Conservation (phyloP, 2,113 vertebrate species). For the Microtus ochrogaster region DNA sequence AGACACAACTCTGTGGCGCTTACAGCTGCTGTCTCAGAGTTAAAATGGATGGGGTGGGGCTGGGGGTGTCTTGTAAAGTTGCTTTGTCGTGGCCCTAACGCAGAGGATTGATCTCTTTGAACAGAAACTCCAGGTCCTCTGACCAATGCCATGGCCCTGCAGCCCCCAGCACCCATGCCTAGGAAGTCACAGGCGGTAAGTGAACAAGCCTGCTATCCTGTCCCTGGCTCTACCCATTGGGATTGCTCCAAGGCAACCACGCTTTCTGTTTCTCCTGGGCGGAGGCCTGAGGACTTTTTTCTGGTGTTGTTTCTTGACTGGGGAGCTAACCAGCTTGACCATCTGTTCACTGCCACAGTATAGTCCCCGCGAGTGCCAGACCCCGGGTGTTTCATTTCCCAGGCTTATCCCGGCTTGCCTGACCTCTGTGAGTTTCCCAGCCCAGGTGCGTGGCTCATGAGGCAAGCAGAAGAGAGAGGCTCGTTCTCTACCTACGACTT, state of each 20-base stretch:
- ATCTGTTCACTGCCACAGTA: accelerated
- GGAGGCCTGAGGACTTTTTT: background rate
- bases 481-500: background rate
- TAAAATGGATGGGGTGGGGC: background rate
- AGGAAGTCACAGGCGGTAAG: constrained; percentile 91
- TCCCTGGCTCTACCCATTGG: no score
- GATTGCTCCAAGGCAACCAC: background rate
- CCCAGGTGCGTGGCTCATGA: accelerated
- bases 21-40: background rate
- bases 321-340: no score
- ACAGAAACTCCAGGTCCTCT: constrained; percentile 85
- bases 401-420: no score
- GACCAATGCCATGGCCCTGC: constrained; percentile 88
- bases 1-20: background rate
- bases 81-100: constrained; percentile 28
- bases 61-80: background rate
- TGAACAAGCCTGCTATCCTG: background rate
- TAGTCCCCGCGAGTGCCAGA: accelerated
- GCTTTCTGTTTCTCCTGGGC: no score
- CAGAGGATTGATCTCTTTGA: constrained; percentile 78
- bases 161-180: constrained; percentile 95
- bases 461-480: background rate
- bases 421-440: background rate
- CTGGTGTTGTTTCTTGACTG: background rate
- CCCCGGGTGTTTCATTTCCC: accelerated